A percentile compares a stretch with the other conserved stretches of the same genome.
Conservation (phyloP, 2,888 invertebrate species). For the Andrena chrysosceles region DNA sequence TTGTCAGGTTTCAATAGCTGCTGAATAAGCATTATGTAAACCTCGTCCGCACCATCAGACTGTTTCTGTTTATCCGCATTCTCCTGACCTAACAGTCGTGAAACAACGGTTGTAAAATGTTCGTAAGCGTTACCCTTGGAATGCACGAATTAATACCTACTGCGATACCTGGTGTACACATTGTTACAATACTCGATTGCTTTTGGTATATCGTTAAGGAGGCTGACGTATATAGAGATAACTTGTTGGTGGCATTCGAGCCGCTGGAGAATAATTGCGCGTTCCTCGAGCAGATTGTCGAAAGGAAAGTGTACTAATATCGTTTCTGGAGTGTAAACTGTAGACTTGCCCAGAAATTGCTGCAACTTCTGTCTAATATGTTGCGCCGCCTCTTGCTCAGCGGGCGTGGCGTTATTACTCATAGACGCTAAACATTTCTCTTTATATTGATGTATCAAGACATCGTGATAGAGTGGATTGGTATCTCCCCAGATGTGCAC, state of each 20-base stretch:
- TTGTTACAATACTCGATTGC: constrained; percentile 95
- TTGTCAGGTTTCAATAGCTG: constrained; percentile 86
- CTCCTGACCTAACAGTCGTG: constrained; percentile 69
- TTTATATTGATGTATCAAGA: constrained; percentile 94
- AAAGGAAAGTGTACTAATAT: constrained; percentile 94
- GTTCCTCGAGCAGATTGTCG: constrained; percentile 94
- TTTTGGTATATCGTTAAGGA: constrained; percentile 92
- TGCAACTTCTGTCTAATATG: constrained; percentile 89
- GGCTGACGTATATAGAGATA: constrained; percentile 95
- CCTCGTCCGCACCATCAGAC: constrained; percentile 83
- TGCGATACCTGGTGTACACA: constrained; percentile 86
- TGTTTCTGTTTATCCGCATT: constrained; percentile 75
- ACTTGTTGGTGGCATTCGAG: constrained; percentile 97
- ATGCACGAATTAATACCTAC: constrained; percentile 68
- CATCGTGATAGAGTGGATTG: constrained; percentile 95
- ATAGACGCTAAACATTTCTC: constrained; percentile 87
- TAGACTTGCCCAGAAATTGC: constrained; percentile 92
- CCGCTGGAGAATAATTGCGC: constrained; percentile 97
- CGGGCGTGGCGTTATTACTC: constrained; percentile 81
- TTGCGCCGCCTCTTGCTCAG: constrained; percentile 86
- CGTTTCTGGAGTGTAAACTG: constrained; percentile 93
- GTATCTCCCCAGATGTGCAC: constrained; percentile 95
- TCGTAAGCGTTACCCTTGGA: background rate
- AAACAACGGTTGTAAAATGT: constrained; percentile 13
- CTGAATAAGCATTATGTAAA: constrained; percentile 87